These are phyloP conservation scores for Cosmia trapezina DNA, from an alignment of 2,888 invertebrate genomes.

Conservation along the genomic window DNA sequence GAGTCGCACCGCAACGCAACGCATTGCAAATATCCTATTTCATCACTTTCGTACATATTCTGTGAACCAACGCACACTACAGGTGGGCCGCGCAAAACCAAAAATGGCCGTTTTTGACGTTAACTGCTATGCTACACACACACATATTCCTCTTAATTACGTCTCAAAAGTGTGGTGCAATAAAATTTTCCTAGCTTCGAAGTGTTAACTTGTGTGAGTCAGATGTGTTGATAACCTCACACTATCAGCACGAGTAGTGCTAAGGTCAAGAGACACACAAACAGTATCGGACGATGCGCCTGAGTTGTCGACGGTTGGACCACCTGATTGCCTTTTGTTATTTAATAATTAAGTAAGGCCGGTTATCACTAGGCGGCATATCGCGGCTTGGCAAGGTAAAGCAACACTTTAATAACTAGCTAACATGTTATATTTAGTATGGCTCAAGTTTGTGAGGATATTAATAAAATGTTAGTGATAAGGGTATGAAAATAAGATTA, in stretches of 20 bases:
- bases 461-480: neutral
- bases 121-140: no score
- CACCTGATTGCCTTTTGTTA: conserved; percentile 16
- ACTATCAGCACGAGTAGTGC: conserved; percentile 30
- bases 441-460: neutral
- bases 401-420: neutral
- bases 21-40: no score
- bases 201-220: conserved; percentile 45
- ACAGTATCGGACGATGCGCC: conserved; percentile 37
- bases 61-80: no score
- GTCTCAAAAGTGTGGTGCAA: conserved; percentile 5
- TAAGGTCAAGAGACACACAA: conserved; percentile 43
- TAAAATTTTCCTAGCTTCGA: conserved; percentile 43
- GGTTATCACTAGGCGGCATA: no score
- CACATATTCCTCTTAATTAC: neutral
- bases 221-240: conserved; percentile 48
- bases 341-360: neutral
- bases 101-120: no score
- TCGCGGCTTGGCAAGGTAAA: neutral
- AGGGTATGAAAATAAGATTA: neutral
- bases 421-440: neutral
- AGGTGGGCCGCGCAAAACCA: no score
- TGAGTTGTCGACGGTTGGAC: neutral
- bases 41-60: no score
- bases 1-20: no score